Conservation (phyloP, 2,797 vertebrate genomes). For the Pseudochirops corinnae region DNA sequence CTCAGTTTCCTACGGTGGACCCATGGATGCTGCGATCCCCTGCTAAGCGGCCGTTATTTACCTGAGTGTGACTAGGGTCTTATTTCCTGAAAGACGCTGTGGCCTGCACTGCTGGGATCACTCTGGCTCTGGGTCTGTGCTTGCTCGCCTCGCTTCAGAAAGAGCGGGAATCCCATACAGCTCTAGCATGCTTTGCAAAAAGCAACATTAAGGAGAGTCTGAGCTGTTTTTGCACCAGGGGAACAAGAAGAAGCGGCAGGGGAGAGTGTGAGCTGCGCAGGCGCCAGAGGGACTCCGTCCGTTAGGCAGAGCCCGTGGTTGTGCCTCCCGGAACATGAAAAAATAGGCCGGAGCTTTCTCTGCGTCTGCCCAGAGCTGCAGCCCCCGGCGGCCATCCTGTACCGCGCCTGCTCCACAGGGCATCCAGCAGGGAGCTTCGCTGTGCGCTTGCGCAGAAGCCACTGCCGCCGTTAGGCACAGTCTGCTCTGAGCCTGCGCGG, state of each 20-base stretch:
- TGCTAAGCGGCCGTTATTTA: neutral
- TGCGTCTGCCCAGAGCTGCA: neutral
- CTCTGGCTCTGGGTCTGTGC: neutral
- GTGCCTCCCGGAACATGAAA: neutral
- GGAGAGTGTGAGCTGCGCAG: neutral
- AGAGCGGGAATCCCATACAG: neutral
- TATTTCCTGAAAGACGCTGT: too few species aligned
- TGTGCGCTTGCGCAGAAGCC: neutral
- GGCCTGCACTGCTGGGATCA: too few species aligned
- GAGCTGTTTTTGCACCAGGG: too few species aligned
- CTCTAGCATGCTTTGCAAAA: neutral
- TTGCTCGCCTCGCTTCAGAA: neutral
- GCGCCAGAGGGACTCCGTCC: neutral
- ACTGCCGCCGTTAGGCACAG: neutral
- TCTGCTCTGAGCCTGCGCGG: neutral
- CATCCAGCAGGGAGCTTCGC: rapidly evolving
- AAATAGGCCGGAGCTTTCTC: neutral
- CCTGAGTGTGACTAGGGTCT: too few species aligned
- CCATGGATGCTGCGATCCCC: rapidly evolving
- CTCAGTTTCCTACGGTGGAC: neutral
- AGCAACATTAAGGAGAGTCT: neutral
- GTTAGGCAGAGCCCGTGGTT: neutral
- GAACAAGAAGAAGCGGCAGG: neutral
- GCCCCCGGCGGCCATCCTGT: neutral
- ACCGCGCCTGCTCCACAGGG: neutral